Base-by-base conservation (phyloP, 2,113 vertebrate species). In the Cyprinus carpio region DNA sequence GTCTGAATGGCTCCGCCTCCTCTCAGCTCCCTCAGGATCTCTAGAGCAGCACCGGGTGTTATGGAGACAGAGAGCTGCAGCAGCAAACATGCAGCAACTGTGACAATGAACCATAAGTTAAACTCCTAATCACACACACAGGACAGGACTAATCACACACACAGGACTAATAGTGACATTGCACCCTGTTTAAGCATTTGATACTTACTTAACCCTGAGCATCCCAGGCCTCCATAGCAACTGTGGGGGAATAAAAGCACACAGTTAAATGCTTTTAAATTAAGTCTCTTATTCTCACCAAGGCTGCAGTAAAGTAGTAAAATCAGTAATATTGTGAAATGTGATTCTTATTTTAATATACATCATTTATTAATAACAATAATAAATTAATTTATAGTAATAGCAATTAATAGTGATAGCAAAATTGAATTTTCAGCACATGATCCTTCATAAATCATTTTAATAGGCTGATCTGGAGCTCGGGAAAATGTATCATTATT, bases 41-140 rank as follows among this genome's bases (percentile, higher is more conserved):
- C 95, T 1, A 97, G 96, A 15, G 90, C 96, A 91, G 96, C 92
- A 91, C 95, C 93, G 10, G 96, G 93, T 1, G 93, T 93, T 89
- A 97, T 88, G 0, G 91, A 86, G 0, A 94, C 89, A 0, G 93
- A 97, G 79, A 98, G 94, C 87, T 95, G 96, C 0, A 97, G 95
- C 84, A 98, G 94, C 87, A 98, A 93, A 91, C 97, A 97, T 0
- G 96, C 96, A 8, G 96, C 96, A 79, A 98, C 97, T 98, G 92
- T 1, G 75, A 83, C 89, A 77, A 31, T 71, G 89, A 85, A 75
- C 65, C 0, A 27, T 51, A 31, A 34, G 37, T n/a, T 49, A 20
- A 29, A 58, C 18, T 69, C 31, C 40, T 23, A 81, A 69, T 25
- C 8, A 43, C 31, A 81, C 25, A 81, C 60, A 29, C 8, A 16